These are phyloP conservation scores for Rhinolophus ferrumequinum DNA, from an alignment of 2,113 vertebrate genomes.

Conservation along the genomic window DNA sequence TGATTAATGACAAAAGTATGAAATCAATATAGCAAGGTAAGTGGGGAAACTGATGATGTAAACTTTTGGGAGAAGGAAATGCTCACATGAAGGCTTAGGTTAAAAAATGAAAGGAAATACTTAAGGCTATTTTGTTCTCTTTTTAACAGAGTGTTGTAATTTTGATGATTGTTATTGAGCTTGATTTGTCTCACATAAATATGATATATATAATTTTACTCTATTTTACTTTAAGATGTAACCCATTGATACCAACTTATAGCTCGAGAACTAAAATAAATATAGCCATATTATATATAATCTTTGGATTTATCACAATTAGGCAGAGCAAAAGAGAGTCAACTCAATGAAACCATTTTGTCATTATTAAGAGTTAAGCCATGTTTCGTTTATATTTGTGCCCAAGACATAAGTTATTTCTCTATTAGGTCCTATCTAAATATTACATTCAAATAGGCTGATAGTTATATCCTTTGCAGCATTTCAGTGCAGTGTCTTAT, in stretches of 20 bases:
- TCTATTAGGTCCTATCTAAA: neutral
- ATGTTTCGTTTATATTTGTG: neutral
- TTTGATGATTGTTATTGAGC: neutral
- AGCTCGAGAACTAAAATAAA: neutral
- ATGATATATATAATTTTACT: neutral
- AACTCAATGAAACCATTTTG: neutral
- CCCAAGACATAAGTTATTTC: neutral
- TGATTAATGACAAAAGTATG: conserved; percentile 49
- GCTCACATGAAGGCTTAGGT: neutral
- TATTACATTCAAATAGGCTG: neutral
- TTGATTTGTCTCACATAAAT: neutral
- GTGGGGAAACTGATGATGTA: neutral
- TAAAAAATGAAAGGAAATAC: neutral
- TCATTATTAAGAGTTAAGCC: neutral
- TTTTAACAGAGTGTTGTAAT: neutral
- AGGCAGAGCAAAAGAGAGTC: neutral
- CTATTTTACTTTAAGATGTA: neutral
- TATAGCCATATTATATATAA: neutral
- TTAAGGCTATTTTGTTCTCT: neutral
- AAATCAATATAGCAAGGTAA: conserved; percentile 46
- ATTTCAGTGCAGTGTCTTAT: neutral
- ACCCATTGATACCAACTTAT: neutral
- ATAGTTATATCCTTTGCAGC: neutral
- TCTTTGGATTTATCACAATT: neutral
- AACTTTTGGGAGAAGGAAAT: neutral